These are phyloP conservation scores for Linyphia triangularis DNA, from an alignment of 2,888 invertebrate species.

Conservation along the genomic window DNA sequence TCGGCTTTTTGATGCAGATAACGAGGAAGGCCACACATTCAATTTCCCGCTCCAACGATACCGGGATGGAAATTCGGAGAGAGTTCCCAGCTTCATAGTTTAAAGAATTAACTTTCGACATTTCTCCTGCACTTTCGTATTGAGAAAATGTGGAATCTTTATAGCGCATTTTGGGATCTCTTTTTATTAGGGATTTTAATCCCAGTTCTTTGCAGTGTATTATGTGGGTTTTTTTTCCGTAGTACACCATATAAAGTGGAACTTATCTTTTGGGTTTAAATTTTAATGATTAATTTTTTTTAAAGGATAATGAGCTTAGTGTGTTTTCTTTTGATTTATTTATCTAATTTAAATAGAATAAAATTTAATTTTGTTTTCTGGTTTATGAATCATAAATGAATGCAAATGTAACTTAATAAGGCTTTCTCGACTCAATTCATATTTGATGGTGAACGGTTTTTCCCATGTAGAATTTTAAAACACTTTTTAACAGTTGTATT, in stretches of 20 bases:
- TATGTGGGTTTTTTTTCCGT: background rate
- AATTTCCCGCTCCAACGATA: background rate
- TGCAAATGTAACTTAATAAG: too few relatives aligned
- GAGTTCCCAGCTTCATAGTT: background rate
- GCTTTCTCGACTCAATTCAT: too few relatives aligned
- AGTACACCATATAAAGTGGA: background rate
- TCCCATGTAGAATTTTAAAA: too few relatives aligned
- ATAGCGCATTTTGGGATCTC: background rate
- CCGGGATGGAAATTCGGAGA: background rate
- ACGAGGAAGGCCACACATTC: slow-evolving; percentile 1
- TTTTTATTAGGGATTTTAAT: background rate
- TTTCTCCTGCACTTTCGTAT: too few relatives aligned
- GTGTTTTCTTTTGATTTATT: background rate
- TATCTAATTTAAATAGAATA: background rate
- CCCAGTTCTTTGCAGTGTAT: background rate
- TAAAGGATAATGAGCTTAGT: background rate
- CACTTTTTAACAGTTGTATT: too few relatives aligned
- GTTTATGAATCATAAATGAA: too few relatives aligned
- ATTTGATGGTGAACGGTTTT: too few relatives aligned
- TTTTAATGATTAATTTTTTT: background rate
- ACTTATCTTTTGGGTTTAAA: background rate
- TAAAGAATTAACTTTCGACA: background rate
- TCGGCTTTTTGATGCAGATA: background rate
- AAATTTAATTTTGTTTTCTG: too few relatives aligned
- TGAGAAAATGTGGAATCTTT: background rate